These are phyloP conservation scores for Otocyon megalotis DNA, from an alignment of 2,113 vertebrate species.

Conservation along the genomic window DNA sequence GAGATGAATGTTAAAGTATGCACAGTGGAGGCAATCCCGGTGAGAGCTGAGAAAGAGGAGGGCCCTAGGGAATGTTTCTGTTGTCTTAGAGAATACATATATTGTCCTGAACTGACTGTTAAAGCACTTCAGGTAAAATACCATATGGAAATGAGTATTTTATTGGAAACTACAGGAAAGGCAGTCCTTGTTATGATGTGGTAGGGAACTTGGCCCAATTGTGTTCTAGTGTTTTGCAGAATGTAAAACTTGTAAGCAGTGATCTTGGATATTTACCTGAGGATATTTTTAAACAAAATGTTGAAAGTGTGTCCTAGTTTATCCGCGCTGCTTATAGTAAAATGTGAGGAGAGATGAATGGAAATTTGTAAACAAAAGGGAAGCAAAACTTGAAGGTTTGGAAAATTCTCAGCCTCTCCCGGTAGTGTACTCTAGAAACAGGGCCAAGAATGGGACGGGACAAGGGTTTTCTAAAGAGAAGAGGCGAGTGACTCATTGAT, in stretches of 20 bases:
- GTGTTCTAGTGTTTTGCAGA: not conserved
- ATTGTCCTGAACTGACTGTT: not conserved
- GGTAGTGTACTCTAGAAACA: not conserved
- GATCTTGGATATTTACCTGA: not conserved
- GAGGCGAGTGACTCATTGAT: not conserved
- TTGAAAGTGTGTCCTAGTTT: not conserved
- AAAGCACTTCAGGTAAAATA: not conserved
- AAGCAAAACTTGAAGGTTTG: not conserved
- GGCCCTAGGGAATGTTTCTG: not conserved
- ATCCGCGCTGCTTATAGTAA: not conserved
- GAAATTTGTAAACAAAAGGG: not conserved
- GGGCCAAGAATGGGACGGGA: not conserved
- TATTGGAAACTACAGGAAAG: not conserved
- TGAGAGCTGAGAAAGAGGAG: not conserved
- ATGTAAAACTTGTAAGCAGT: not conserved
- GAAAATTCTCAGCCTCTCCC: not conserved
- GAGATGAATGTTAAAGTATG: not conserved
- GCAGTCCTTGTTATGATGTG: not conserved
- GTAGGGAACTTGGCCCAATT: not conserved
- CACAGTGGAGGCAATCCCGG: not conserved
- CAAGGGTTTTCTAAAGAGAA: not conserved
- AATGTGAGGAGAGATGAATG: not conserved
- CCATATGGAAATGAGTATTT: not conserved
- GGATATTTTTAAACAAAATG: not conserved
- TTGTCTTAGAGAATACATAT: not conserved